Conservation (phyloP, 2,113 vertebrate genomes). For the Ondatra zibethicus region DNA sequence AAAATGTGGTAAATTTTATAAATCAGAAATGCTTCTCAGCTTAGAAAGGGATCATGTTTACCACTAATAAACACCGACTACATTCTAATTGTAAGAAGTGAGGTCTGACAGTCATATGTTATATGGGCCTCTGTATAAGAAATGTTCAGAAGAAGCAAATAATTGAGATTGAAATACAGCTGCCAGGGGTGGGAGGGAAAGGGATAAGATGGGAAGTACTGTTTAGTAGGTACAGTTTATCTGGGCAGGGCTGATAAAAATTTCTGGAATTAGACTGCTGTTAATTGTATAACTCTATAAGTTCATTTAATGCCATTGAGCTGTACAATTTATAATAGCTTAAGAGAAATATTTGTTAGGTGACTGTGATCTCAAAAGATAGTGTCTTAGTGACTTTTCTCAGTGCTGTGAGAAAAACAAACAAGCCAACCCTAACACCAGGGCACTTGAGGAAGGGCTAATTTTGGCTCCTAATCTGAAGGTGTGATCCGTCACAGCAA, state of each 20-base stretch:
- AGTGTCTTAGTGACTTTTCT: neutral
- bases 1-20: neutral
- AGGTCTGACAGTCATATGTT: neutral
- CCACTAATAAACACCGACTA: neutral
- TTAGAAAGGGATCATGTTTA: neutral
- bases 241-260: neutral
- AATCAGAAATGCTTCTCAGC: neutral
- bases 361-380: neutral
- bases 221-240: neutral
- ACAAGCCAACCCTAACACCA: neutral
- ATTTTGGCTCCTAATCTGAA: neutral
- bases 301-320: neutral
- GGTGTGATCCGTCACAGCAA: neutral
- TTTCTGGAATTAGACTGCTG: neutral
- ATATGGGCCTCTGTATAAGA: neutral
- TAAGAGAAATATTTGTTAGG: neutral
- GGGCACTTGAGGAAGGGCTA: neutral
- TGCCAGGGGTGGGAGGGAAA: neutral
- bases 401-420: neutral
- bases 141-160: neutral
- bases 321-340: neutral
- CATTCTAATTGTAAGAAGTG: neutral
- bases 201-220: neutral
- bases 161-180: neutral
- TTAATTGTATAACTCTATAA: neutral